phyloP scores from a whole-genome alignment of 2,888 invertebrate genomes.

The Ophion ellenae region DNA sequence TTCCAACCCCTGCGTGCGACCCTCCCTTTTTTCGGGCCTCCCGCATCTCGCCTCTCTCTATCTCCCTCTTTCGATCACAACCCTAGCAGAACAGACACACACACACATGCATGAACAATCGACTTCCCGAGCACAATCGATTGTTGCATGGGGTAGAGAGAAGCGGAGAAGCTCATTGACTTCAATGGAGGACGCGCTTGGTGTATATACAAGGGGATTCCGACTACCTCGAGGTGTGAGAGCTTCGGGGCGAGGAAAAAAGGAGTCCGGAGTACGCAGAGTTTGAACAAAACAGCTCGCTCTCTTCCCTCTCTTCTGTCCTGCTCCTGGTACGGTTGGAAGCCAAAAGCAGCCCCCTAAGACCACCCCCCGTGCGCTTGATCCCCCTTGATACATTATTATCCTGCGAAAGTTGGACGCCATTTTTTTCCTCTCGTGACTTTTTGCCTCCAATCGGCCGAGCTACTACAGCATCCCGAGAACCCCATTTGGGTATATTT shows the following conservation, averaged over 20 bases:
- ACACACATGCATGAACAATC: conserved; percentile 26
- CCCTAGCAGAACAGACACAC: not conserved
- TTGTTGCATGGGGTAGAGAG: conserved; percentile 24
- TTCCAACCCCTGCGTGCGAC: conserved; percentile 20
- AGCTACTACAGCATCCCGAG: not conserved
- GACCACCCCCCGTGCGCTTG: conserved; percentile 43
- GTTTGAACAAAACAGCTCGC: conserved; percentile 37
- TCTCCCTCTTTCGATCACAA: not conserved
- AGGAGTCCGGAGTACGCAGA: conserved; percentile 36
- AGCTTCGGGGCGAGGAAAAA: conserved; percentile 47
- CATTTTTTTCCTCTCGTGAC: conserved; percentile 79
- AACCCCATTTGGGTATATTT: not conserved
- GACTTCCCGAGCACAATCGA: conserved; percentile 52
- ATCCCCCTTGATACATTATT: conserved; percentile 55
- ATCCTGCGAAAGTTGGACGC: conserved; percentile 56
- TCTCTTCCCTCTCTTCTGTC: conserved; percentile 12
- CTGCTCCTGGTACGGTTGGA: conserved; percentile 55
- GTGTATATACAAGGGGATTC: conserved; percentile 55
- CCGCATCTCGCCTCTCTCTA: conserved; percentile 39
- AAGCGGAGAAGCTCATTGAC: conserved; percentile 68
- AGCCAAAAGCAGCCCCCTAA: conserved; percentile 29
- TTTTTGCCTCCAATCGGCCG: conserved; percentile 53
- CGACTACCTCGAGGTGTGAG: conserved; percentile 66
- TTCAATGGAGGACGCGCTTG: conserved; percentile 68
- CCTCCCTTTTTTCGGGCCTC: conserved; percentile 39